phyloP scores from a whole-genome alignment of 2,888 invertebrate species.

The Ethmia dodecea region DNA sequence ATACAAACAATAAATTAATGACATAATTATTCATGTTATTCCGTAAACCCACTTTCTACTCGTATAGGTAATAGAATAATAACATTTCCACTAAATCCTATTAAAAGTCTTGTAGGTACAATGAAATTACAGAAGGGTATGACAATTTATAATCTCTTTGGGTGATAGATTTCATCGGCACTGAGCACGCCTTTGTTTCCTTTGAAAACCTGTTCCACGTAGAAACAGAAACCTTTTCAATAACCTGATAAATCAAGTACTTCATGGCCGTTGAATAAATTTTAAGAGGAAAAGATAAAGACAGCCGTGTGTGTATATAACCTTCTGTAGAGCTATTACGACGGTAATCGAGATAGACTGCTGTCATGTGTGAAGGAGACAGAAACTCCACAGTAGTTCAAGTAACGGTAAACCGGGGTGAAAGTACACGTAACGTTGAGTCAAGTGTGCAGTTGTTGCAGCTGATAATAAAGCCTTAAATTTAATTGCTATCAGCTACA shows the following conservation, averaged over 20 bases:
- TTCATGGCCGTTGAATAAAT: constrained; percentile 38
- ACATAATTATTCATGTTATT: too few species aligned
- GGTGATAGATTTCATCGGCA: too few species aligned
- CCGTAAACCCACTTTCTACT: too few species aligned
- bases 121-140: too few species aligned
- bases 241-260: constrained; percentile 45
- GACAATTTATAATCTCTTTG: too few species aligned
- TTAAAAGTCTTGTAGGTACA: too few species aligned
- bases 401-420: constrained; percentile 61
- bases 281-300: constrained; percentile 42
- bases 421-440: constrained; percentile 56
- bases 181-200: constrained; percentile 31
- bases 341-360: constrained; percentile 44
- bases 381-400: constrained; percentile 36
- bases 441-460: too few species aligned
- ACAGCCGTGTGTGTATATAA: constrained; percentile 20
- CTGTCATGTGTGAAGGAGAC: constrained; percentile 34
- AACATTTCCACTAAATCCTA: too few species aligned
- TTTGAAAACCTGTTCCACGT: constrained; percentile 33
- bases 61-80: too few species aligned
- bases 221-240: constrained; percentile 30
- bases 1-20: too few species aligned
- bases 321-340: constrained; percentile 32
- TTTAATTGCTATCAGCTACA: too few species aligned
- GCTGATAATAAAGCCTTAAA: too few species aligned